Evolutionary conservation across 2,888 invertebrate species (phyloP).

Genomic region (Nezara viridula): DNA sequence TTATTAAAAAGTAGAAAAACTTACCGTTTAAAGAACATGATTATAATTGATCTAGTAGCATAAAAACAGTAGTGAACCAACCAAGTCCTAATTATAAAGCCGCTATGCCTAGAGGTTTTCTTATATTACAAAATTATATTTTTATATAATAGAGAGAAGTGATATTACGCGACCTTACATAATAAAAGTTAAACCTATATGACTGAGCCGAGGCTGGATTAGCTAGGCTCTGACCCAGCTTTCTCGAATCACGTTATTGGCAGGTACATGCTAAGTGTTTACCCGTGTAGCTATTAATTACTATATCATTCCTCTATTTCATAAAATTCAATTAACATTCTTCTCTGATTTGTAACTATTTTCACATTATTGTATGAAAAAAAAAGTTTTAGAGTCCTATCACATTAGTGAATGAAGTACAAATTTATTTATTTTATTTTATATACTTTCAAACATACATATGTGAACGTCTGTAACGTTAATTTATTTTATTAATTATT

Average conservation of each 20-base stretch:
- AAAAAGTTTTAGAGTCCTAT: too few species aligned
- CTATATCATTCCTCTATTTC: background rate
- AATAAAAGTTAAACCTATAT: background rate
- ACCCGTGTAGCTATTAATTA: background rate
- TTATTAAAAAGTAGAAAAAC: too few species aligned
- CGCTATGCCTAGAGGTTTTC: background rate
- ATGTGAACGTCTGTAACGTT: too few species aligned
- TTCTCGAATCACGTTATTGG: background rate
- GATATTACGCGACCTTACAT: background rate
- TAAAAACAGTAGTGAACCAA: background rate
- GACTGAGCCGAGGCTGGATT: background rate
- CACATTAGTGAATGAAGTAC: too few species aligned
- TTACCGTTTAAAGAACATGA: too few species aligned
- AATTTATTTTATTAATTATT: too few species aligned
- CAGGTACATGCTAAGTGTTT: background rate
- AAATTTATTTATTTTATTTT: background rate
- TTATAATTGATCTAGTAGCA: too few species aligned
- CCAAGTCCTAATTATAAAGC: background rate
- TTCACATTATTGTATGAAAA: background rate
- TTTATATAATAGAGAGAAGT: background rate
- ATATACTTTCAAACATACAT: too few species aligned
- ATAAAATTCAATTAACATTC: background rate
- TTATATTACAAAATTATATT: background rate
- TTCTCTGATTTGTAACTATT: background rate
- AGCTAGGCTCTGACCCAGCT: background rate